These are phyloP conservation scores for Mus spicilegus DNA, from an alignment of 2,113 vertebrate genomes.

Conservation along the genomic window DNA sequence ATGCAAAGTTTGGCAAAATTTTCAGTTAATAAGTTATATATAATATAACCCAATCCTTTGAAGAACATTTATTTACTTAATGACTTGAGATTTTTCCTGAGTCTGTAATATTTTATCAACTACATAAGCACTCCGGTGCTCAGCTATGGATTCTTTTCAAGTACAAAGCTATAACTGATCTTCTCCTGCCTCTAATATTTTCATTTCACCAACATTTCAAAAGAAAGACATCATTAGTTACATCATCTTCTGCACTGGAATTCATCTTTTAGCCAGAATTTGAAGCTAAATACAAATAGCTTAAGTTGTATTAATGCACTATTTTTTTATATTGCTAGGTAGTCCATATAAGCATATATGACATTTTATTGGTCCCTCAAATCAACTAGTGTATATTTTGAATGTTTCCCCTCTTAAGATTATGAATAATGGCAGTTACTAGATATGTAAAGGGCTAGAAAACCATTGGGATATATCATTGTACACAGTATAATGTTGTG, in stretches of 20 bases:
- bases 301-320: background rate
- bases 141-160: background rate
- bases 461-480: background rate
- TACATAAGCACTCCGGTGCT: background rate
- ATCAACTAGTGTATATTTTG: background rate
- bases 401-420: constrained; percentile 2
- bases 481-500: background rate
- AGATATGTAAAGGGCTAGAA: background rate
- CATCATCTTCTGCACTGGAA: background rate
- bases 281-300: background rate
- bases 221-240: background rate
- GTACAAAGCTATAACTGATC: background rate
- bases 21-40: background rate
- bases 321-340: background rate
- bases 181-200: background rate
- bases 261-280: background rate
- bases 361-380: background rate
- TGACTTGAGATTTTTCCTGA: background rate
- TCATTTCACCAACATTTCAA: background rate
- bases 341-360: background rate
- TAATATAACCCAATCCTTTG: background rate
- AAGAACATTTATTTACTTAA: background rate
- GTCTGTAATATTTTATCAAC: background rate
- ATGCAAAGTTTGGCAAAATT: background rate
- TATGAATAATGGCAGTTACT: background rate